Evolutionary conservation across 2,888 invertebrate genomes (phyloP).

Genomic region (Chaetogeoica ovagalla): DNA sequence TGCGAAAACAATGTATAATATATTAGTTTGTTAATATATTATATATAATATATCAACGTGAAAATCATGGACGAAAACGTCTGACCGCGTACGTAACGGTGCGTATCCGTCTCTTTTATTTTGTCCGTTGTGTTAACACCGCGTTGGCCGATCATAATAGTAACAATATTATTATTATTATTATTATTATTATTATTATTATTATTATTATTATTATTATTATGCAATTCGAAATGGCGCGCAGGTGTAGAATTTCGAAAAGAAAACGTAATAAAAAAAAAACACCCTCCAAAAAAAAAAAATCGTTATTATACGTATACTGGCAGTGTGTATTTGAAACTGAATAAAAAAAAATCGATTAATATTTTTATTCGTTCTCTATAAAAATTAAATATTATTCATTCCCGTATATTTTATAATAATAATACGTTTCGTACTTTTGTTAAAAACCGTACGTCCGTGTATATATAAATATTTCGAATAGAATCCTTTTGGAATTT

Average conservation of each 20-base stretch:
- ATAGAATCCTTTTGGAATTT: slow-evolving; percentile 12
- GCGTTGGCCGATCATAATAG: not conserved
- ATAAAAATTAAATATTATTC: not conserved
- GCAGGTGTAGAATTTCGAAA: slow-evolving; percentile 8
- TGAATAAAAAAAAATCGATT: not conserved
- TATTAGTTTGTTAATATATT: too few species aligned
- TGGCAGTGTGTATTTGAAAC: too few species aligned
- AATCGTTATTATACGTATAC: not conserved
- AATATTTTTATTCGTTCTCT: not conserved
- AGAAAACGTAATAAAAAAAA: too few species aligned
- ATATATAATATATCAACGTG: too few species aligned
- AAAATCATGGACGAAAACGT: slow-evolving; percentile 48
- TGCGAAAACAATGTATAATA: slow-evolving; percentile 33
- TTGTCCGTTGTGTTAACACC: slow-evolving; percentile 23
- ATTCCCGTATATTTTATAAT: not conserved
- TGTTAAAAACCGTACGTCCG: not conserved
- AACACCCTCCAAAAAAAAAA: not conserved
- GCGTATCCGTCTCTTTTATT: slow-evolving; percentile 1
- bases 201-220: too few species aligned
- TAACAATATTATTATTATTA: too few species aligned
- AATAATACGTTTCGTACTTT: not conserved
- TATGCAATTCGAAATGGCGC: slow-evolving; percentile 4
- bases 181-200: too few species aligned
- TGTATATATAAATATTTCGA: not conserved
- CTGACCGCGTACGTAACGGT: slow-evolving; percentile 15